phyloP scores from a whole-genome alignment of 2,113 vertebrate genomes.

The Chitala chitala region DNA sequence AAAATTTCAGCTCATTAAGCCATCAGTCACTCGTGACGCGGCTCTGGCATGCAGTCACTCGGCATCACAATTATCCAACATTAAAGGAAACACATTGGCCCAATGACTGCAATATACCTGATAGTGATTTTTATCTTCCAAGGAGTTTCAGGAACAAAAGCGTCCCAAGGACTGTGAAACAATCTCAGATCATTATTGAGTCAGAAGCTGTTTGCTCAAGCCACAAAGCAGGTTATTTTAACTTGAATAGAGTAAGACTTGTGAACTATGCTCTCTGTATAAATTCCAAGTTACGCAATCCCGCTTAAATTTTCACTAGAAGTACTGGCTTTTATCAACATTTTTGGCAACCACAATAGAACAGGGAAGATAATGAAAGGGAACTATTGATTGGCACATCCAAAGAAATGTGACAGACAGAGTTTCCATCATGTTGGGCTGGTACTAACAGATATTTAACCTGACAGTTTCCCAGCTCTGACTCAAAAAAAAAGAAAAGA shows the following conservation, averaged over 20 bases:
- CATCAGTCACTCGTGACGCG: not conserved
- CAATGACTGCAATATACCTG: not conserved
- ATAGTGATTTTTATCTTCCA: conserved; percentile 9
- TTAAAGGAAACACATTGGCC: not conserved
- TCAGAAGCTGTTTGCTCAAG: not conserved
- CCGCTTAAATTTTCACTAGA: not conserved
- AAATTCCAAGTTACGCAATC: not conserved
- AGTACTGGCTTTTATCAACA: not conserved
- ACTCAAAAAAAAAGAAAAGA: no score
- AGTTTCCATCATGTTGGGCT: not conserved
- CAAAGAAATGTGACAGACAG: not conserved
- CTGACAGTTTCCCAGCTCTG: not conserved
- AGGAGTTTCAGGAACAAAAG: not conserved
- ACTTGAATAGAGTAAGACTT: no score
- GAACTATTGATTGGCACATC: not conserved
- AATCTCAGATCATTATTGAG: not conserved
- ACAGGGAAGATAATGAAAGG: not conserved
- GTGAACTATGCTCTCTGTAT: not conserved
- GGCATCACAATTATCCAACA: not conserved
- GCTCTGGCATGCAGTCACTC: not conserved
- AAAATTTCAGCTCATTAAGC: not conserved
- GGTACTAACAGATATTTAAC: conserved; percentile 3
- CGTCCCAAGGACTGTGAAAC: not conserved
- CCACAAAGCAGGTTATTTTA: not conserved
- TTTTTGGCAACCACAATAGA: not conserved